Conservation (phyloP, 1,140 invertebrate genomes). For the Procambarus virginalis region DNA sequence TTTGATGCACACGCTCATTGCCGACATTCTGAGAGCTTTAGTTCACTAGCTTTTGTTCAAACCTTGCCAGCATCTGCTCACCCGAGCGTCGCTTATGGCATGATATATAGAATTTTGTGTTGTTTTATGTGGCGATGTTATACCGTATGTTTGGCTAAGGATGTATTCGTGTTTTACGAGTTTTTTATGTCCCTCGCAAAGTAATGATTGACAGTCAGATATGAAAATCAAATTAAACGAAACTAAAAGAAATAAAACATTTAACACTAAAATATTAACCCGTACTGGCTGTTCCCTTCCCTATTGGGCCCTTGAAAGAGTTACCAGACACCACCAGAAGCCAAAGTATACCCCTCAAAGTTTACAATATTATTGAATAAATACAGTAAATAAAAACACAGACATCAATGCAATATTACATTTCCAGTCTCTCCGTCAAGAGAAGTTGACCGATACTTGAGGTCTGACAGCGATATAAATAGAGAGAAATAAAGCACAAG, state of each 20-base stretch:
- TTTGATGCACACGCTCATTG: slow-evolving; percentile 28
- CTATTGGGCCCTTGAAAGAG: background rate
- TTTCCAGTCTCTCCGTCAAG: background rate
- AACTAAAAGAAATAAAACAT: background rate
- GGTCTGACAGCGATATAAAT: background rate
- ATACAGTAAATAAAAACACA: background rate
- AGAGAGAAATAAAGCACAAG: background rate
- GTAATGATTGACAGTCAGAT: background rate
- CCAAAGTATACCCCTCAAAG: background rate
- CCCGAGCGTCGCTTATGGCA: background rate
- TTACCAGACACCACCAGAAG: background rate
- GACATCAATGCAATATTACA: background rate
- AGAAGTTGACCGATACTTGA: background rate
- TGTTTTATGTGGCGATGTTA: background rate
- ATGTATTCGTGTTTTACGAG: background rate
- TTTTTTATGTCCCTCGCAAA: too few relatives aligned
- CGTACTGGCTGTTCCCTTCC: background rate
- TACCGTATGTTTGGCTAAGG: background rate
- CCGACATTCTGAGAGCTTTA: background rate
- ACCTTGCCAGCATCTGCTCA: too few relatives aligned
- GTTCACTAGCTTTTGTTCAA: background rate
- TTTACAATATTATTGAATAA: background rate
- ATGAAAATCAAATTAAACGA: background rate
- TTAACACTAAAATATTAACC: background rate
- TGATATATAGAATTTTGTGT: background rate